Conservation (phyloP, 2,888 invertebrate species). For the Salticus scenicus region DNA sequence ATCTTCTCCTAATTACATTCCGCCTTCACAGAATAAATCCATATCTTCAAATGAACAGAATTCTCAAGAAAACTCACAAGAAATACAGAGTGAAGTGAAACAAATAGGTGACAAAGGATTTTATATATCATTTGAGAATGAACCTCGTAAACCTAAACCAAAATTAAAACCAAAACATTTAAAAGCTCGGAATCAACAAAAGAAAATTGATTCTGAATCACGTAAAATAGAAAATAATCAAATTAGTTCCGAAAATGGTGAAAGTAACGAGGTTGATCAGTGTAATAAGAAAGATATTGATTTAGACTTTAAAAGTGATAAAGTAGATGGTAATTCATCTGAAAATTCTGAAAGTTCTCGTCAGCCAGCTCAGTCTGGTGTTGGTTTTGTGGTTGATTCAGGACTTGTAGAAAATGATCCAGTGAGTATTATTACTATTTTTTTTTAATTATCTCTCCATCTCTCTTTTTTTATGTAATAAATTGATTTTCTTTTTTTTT, state of each 20-base stretch:
- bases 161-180: conserved; percentile 80
- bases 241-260: neutral
- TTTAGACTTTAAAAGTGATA: neutral
- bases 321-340: conserved; percentile 22
- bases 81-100: conserved; percentile 18
- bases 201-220: conserved; percentile 64
- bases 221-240: neutral
- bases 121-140: conserved; percentile 94
- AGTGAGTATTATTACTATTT: too few species aligned
- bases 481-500: too few species aligned
- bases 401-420: conserved; percentile 83
- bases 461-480: neutral
- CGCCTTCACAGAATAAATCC: conserved; percentile 27
- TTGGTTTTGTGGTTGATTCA: conserved; percentile 81
- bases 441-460: too few species aligned
- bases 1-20: conserved; percentile 51
- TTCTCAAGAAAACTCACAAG: neutral
- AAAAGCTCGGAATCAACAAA: conserved; percentile 67
- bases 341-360: conserved; percentile 19
- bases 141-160: conserved; percentile 86
- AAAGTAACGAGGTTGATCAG: neutral
- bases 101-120: conserved; percentile 78
- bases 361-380: conserved; percentile 71
- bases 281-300: neutral
- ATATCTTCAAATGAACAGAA: conserved; percentile 8